Conservation (phyloP, 2,888 invertebrate genomes). For the Agonopterix arenella region DNA sequence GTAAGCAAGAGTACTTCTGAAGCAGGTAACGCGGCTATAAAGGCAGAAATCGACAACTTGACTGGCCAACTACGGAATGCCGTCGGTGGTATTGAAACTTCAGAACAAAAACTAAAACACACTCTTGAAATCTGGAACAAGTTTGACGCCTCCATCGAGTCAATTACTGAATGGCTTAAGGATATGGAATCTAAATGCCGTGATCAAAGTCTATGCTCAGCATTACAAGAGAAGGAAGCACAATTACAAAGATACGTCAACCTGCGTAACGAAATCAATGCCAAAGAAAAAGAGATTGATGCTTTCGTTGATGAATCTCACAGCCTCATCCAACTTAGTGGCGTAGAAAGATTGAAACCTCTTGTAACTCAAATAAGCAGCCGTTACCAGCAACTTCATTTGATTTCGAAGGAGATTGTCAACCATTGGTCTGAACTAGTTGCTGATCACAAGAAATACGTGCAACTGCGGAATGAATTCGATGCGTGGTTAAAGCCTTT, state of each 20-base stretch:
- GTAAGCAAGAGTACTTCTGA: constrained; percentile 89
- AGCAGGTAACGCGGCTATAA: constrained; percentile 84
- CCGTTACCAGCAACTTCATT: constrained; percentile 87
- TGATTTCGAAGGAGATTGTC: constrained; percentile 90
- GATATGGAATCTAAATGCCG: constrained; percentile 89
- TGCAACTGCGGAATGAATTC: constrained; percentile 84
- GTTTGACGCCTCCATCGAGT: constrained; percentile 89
- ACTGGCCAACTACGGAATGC: constrained; percentile 82
- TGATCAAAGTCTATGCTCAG: constrained; percentile 89
- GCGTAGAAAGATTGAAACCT: constrained; percentile 90
- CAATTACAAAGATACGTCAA: constrained; percentile 84
- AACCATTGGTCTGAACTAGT: constrained; percentile 90
- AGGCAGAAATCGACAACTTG: constrained; percentile 83
- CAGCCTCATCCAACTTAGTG: constrained; percentile 87
- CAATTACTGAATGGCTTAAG: constrained; percentile 91
- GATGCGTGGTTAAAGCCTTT: constrained; percentile 87
- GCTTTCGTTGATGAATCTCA: constrained; percentile 94
- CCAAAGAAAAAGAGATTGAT: constrained; percentile 91
- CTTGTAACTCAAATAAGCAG: constrained; percentile 93
- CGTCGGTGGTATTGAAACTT: constrained; percentile 80
- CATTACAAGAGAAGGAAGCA: constrained; percentile 86
- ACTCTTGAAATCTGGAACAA: constrained; percentile 90
- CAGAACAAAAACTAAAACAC: constrained; percentile 84
- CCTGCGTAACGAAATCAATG: constrained; percentile 84
- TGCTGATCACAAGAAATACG: constrained; percentile 88